Percentiles rank a stretch among this genome's conserved stretches.
These are phyloP conservation scores for Sesamia nonagrioides DNA, from an alignment of 1,140 invertebrate genomes.

Conservation along the genomic window DNA sequence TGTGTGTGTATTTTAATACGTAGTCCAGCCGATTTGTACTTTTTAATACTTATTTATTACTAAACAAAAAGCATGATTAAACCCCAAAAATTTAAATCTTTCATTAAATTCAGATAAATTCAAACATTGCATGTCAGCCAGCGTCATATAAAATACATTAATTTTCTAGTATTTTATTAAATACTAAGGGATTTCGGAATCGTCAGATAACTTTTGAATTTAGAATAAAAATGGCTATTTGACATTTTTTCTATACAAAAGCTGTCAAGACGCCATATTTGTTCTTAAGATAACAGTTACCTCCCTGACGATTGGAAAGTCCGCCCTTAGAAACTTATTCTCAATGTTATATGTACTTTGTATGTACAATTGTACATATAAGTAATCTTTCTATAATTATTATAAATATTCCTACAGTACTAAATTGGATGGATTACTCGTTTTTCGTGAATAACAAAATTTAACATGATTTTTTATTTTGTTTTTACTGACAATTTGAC, in stretches of 20 bases:
- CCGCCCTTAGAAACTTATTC: no score
- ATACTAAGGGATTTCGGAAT: no score
- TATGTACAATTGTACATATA: no score
- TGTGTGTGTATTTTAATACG: conserved; percentile 64
- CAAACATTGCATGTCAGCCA: background rate
- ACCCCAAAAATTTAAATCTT: background rate
- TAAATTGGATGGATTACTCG: conserved; percentile 72
- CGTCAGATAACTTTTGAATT: no score
- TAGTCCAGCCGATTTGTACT: conserved; percentile 71
- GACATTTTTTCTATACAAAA: no score
- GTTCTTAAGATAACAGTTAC: no score
- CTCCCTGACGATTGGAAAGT: no score
- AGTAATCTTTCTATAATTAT: background rate
- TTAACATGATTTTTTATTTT: conserved; percentile 47
- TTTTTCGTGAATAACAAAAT: conserved; percentile 51
- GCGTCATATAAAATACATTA: background rate
- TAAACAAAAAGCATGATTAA: conserved; percentile 6
- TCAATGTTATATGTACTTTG: no score
- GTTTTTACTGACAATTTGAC: conserved; percentile 36
- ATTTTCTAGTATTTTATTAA: background rate
- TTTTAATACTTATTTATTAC: conserved; percentile 17
- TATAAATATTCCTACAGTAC: conserved; percentile 27
- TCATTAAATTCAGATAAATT: background rate
- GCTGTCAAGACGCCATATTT: no score
- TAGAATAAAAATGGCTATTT: no score